Evolutionary conservation across 2,888 invertebrate species (phyloP).

Genomic region (Hirtodrosophila histrioides): DNA sequence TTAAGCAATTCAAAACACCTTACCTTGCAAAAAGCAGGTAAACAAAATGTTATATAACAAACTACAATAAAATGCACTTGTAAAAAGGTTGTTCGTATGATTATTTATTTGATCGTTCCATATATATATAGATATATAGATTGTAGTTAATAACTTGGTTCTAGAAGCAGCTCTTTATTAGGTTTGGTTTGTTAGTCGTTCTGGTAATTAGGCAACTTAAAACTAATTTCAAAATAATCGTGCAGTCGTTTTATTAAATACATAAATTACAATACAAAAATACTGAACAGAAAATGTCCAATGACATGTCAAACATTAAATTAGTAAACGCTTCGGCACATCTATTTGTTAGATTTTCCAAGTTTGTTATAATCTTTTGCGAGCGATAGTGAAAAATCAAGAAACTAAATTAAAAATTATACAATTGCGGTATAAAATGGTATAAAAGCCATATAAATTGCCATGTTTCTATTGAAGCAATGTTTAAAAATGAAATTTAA

Average conservation of each 20-base stretch:
- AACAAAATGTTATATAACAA: slow-evolving; percentile 24
- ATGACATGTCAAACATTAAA: slow-evolving; percentile 3
- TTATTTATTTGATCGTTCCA: slow-evolving; percentile 59
- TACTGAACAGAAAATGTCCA: slow-evolving; percentile 8
- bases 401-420: slow-evolving; percentile 9
- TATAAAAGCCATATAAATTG: slow-evolving; percentile 7
- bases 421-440: slow-evolving; percentile 8
- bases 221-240: slow-evolving; percentile 42
- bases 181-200: slow-evolving; percentile 23
- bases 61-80: slow-evolving; percentile 68
- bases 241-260: slow-evolving; percentile 45
- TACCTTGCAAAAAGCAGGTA: slow-evolving; percentile 25
- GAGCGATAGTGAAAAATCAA: slow-evolving; percentile 1
- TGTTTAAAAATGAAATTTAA: slow-evolving; percentile 24
- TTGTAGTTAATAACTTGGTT: slow-evolving; percentile 26
- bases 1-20: slow-evolving; percentile 18
- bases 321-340: slow-evolving; percentile 13
- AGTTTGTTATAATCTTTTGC: not conserved
- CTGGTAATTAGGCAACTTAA: slow-evolving; percentile 33
- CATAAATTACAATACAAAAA: slow-evolving; percentile 9
- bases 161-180: slow-evolving; percentile 39
- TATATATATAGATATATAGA: not conserved
- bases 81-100: slow-evolving; percentile 56
- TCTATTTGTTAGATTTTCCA: slow-evolving; percentile 22
- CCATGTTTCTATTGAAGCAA: slow-evolving; percentile 26